Base-by-base conservation (phyloP, 1,140 invertebrate genomes). In the Yoshiicerus persimilis region DNA sequence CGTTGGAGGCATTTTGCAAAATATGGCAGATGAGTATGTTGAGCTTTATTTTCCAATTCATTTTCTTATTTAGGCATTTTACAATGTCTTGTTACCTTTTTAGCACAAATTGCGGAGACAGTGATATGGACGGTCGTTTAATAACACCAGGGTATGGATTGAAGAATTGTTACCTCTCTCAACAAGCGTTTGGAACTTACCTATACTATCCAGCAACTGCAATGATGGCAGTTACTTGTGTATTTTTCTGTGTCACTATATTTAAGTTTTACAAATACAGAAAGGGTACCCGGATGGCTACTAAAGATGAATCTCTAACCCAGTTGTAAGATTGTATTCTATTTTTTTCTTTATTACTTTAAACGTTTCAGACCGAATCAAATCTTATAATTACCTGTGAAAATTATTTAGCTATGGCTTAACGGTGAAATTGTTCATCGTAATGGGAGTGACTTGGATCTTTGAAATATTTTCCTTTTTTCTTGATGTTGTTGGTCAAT, bases 191-290 rank as follows among this genome's bases (percentile, higher is more conserved):
- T 11, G 75, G 75, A 1, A 13, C 34, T 10, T 80, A 80, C 16
- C 32, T 80, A 16, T 92, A 92, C 80, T 90, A 90, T 16, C 92
- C 92, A 0, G 91, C 92, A 38, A 88, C 87, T 13, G 32, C 90
- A 1, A 90, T 93, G 4, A 88, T 93, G 2, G 30, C 91, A 2
- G 83, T 88, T 10, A 93, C 93, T 86, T 85, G 92, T 0, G 70
- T 91, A 5, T 89, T 93, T 77, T 93, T 93, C 87, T 32, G 91
- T 3, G 88, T 89, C 1, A 89, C 88, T 13, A 25, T 87, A 13
- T 34, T 13, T 34, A 66, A 62, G 8, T 66, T 89, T 20, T 87
- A 85, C 38, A 70, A 85, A 36, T 47, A 56, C n/a, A 64, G 80
- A 20, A 85, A 87, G 39, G 38, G 39, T 36, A 75, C 88, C 5